Conservation (phyloP, 2,797 vertebrate genomes). For the Rhinichthys osculus region DNA sequence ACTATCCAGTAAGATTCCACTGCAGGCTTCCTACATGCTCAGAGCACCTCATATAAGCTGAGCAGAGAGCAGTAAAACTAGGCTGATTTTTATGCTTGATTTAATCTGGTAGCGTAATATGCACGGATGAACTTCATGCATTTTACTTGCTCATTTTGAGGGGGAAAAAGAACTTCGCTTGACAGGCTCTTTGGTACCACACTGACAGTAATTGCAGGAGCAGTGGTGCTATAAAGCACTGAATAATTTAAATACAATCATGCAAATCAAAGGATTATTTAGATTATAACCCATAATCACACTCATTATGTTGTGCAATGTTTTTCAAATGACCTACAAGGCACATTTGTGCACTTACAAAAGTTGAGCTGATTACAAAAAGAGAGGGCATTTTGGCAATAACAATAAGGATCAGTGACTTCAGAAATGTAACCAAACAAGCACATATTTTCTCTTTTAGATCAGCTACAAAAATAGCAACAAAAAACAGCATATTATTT, state of each 20-base stretch:
- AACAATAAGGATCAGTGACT: not conserved
- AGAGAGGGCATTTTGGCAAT: not conserved
- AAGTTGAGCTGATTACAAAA: not conserved
- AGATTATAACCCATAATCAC: slow-evolving; percentile 16
- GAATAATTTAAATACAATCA: slow-evolving; percentile 40
- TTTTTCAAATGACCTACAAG: slow-evolving; percentile 22
- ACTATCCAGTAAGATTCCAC: slow-evolving; percentile 23
- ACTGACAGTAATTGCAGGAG: not conserved
- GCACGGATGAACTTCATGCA: slow-evolving; percentile 53
- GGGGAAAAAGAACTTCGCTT: not conserved
- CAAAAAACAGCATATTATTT: not conserved
- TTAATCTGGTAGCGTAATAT: slow-evolving; percentile 58
- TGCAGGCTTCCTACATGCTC: slow-evolving; percentile 32
- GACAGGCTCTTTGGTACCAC: slow-evolving; percentile 34
- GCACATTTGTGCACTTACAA: not conserved
- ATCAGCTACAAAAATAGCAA: slow-evolving; percentile 1
- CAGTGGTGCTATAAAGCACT: slow-evolving; percentile 5
- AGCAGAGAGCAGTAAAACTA: slow-evolving; percentile 46
- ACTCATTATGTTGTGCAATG: slow-evolving; percentile 22
- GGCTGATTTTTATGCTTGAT: slow-evolving; percentile 56
- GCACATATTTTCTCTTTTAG: not conserved
- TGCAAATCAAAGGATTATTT: slow-evolving; percentile 51
- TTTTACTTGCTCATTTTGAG: slow-evolving; percentile 53
- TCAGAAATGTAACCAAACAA: not conserved
- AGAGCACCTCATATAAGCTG: slow-evolving; percentile 26